A percentile compares a stretch with the other conserved stretches of the same genome.
phyloP scores from a whole-genome alignment of 2,888 invertebrate species.

The Heteromurus nitidus region DNA sequence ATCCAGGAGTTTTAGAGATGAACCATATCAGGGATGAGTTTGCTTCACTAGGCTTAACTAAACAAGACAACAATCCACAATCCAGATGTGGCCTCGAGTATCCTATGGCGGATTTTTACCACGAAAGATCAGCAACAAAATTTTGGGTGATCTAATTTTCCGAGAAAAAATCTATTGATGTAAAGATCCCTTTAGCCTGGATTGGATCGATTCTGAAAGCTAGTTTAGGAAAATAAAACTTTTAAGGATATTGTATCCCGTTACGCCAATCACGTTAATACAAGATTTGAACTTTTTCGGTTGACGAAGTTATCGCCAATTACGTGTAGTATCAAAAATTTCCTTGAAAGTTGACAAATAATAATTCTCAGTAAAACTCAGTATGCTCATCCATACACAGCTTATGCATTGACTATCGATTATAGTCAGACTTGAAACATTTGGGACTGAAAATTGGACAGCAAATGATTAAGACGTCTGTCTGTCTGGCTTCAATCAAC shows the following conservation, averaged over 20 bases:
- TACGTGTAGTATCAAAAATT: background rate
- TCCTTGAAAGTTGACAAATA: background rate
- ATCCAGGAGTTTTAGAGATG: background rate
- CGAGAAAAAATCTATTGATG: background rate
- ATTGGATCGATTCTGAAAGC: background rate
- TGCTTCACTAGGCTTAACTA: too few relatives aligned
- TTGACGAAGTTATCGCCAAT: background rate
- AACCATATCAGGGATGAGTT: background rate
- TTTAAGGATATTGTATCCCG: too few relatives aligned
- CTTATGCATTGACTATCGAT: too few relatives aligned
- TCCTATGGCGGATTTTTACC: background rate
- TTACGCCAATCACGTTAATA: too few relatives aligned
- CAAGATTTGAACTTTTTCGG: background rate
- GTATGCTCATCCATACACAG: background rate
- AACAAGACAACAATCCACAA: background rate
- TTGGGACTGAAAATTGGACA: background rate
- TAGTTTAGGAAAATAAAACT: too few relatives aligned
- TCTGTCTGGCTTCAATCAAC: background rate
- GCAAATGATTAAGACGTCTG: conserved; percentile 1
- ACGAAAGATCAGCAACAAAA: background rate
- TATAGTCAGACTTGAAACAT: too few relatives aligned
- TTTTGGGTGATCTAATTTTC: background rate
- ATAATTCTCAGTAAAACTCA: background rate
- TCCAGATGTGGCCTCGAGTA: background rate
- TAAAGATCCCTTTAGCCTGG: background rate